These are phyloP conservation scores for Florisuga fusca DNA, from an alignment of 2,797 vertebrate species.

Conservation along the genomic window DNA sequence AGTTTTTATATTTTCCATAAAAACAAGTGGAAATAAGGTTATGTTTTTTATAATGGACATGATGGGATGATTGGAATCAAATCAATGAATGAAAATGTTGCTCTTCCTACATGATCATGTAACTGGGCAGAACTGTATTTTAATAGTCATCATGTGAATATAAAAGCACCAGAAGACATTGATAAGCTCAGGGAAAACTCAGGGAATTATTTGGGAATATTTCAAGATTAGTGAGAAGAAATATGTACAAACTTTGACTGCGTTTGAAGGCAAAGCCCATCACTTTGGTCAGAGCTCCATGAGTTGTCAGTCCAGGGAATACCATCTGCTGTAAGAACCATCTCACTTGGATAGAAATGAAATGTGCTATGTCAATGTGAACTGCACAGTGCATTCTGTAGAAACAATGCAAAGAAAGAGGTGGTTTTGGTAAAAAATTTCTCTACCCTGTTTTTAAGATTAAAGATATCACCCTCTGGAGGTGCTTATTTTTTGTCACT, in stretches of 20 bases:
- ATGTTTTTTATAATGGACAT: not conserved
- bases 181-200: not conserved
- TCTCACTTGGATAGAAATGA: not conserved
- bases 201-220: not conserved
- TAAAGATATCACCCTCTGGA: not conserved
- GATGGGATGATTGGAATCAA: not conserved
- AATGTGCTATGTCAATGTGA: not conserved
- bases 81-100: not conserved
- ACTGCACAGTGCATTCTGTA: not conserved
- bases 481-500: not conserved
- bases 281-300: not conserved
- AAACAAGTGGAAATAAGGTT: not conserved
- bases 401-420: not conserved
- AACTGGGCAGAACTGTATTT: not conserved
- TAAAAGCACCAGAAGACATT: not conserved
- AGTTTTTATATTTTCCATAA: not conserved
- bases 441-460: not conserved
- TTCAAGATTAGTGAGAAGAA: not conserved
- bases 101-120: not conserved
- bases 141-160: not conserved
- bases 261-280: not conserved
- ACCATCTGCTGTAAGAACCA: not conserved
- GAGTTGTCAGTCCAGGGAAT: not conserved
- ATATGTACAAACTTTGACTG: not conserved
- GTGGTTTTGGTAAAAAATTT: not conserved